A percentile compares a stretch with the other conserved stretches of the same genome.
Conservation (phyloP, 1,140 invertebrate species). For the Daktulosphaira vitifoliae region DNA sequence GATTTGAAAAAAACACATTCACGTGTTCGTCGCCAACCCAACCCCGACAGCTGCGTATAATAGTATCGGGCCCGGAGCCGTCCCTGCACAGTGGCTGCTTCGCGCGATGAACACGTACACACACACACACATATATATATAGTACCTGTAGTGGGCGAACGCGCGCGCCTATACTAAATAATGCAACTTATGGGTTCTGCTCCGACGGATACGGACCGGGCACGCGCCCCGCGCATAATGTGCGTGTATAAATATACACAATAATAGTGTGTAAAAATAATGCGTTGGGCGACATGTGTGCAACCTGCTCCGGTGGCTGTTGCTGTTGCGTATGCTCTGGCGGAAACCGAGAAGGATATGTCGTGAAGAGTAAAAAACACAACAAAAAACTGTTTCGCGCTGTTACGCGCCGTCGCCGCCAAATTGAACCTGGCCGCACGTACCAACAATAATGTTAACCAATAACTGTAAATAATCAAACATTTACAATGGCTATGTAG, state of each 20-base stretch:
- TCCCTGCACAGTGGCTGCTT: neutral
- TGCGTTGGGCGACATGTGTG: too few species aligned
- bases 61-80: conserved; percentile 7
- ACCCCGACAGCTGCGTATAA: conserved; percentile 23
- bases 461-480: too few species aligned
- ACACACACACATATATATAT: too few species aligned
- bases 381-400: conserved; percentile 2
- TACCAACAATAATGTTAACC: too few species aligned
- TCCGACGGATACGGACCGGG: conserved; percentile 21
- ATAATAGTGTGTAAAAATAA: too few species aligned
- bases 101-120: too few species aligned
- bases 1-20: conserved; percentile 16
- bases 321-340: neutral
- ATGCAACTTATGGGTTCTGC: conserved; percentile 31
- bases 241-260: too few species aligned
- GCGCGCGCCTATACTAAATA: neutral
- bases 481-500: too few species aligned
- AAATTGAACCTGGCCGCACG: too few species aligned
- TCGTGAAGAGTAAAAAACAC: too few species aligned
- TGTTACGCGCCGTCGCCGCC: conserved; percentile 14
- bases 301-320: neutral
- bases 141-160: too few species aligned
- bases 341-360: conserved; percentile 1
- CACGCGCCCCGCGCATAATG: conserved; percentile 2
- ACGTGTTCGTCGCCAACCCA: neutral